Base-by-base conservation (phyloP, 2,113 vertebrate genomes). In the Eidolon helvum region DNA sequence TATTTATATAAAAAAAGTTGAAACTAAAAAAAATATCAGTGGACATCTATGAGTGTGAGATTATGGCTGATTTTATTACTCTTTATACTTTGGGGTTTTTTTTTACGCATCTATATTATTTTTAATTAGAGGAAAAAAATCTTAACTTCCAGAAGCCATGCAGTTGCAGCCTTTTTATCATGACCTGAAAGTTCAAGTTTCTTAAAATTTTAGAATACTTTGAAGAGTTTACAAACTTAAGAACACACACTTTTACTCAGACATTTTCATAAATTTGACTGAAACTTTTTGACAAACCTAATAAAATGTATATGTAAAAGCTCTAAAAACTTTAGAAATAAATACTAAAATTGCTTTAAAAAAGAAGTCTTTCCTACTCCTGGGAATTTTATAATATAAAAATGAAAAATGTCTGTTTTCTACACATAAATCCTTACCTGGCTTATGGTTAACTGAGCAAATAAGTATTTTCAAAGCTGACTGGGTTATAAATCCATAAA, bases 401-500 rank as follows among this genome's bases (percentile, higher is more conserved):
- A 95, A 90, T 85, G 90, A 97, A 98, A 97, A 93, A 71, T 63
- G 66, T 89, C 43, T 82, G 24, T 85, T 97, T 97, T 84, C 65
- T 75, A 85, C 43, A 90, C 63, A 97, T 90, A 97, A 94, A 96
- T 92, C 71, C 50, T 97, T 88, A 93, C 69, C 38, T 95, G 88
- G 65, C 90, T 97, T 96, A 87, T 86, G 71, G 35, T 71, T 71
- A 80, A 86, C 53, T 91, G 86, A 80, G 66, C 7, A 94, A 93
- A 84, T 95, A 55, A 40, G 28, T 90, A 68, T 89, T 95, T 96
- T 80, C 93, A 94, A 96, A 96, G 77, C 40, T 50, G 21, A 57
- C n/a, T 85, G 43, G 71, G 72, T 78, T 88, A 94, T 95, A 95
- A 98, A 96, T 94, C 72, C 40, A 88, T 1, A 28, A 10, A 35